These are phyloP conservation scores for Phoxinus phoxinus DNA, from an alignment of 2,113 vertebrate genomes.

Conservation along the genomic window DNA sequence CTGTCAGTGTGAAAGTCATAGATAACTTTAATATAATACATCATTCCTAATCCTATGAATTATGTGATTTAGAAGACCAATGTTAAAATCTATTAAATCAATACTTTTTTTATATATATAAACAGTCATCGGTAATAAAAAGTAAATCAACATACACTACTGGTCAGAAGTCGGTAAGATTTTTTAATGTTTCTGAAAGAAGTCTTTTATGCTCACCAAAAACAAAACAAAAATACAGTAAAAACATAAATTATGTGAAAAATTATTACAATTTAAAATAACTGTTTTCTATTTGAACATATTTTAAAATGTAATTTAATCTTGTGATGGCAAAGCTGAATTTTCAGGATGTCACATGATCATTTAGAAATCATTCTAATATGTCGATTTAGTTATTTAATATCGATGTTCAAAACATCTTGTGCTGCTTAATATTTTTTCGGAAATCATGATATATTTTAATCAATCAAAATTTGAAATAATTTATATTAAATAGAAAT, in stretches of 20 bases:
- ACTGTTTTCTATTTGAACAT: neutral
- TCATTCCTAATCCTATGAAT: slow-evolving; percentile 5
- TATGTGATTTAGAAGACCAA: neutral
- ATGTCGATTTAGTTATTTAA: neutral
- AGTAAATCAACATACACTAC: no score
- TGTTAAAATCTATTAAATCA: neutral
- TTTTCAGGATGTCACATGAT: neutral
- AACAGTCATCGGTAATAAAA: neutral
- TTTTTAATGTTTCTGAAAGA: no score
- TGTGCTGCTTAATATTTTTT: neutral
- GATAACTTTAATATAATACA: neutral
- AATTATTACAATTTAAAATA: neutral
- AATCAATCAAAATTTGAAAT: neutral
- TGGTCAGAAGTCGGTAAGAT: no score
- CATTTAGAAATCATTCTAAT: neutral
- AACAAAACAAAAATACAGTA: neutral
- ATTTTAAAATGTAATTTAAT: neutral
- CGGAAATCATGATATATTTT: neutral
- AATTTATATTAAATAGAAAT: neutral
- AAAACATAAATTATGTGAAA: no score
- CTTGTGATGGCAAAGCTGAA: neutral
- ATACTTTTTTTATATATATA: neutral
- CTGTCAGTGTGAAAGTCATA: neutral
- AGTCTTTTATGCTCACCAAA: neutral
- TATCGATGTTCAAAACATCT: neutral